Evolutionary conservation across 1,140 invertebrate genomes (phyloP).

Genomic region (Psilanteris sp.): DNA sequence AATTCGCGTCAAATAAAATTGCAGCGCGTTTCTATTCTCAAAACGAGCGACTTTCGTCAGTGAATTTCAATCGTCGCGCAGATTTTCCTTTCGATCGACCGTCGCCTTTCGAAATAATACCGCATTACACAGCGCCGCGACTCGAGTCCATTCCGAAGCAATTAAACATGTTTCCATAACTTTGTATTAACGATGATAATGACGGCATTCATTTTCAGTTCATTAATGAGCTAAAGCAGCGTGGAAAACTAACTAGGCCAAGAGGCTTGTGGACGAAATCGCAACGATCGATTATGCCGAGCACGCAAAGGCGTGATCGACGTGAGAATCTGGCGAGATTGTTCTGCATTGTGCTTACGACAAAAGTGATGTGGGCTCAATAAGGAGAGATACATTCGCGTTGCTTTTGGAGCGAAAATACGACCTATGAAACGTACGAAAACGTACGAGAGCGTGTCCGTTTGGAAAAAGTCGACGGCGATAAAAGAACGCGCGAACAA

Average conservation of each 20-base stretch:
- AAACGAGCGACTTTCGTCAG: no score
- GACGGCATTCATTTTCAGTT: constrained; percentile 35
- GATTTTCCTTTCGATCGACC: background rate
- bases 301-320: constrained; percentile 61
- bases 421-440: constrained; percentile 10
- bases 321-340: constrained; percentile 69
- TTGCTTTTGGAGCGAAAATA: constrained; percentile 28
- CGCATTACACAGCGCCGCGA: constrained; percentile 11
- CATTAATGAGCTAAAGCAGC: constrained; percentile 51
- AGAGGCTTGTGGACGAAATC: constrained; percentile 60
- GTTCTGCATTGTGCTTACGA: constrained; percentile 70
- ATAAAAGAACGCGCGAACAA: constrained; percentile 14
- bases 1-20: no score
- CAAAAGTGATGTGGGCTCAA: constrained; percentile 71
- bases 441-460: constrained; percentile 14
- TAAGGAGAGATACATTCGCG: constrained; percentile 55
- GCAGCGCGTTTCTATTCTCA: no score
- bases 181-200: constrained; percentile 50
- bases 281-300: constrained; percentile 57
- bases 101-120: constrained; percentile 10
- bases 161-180: constrained; percentile 48
- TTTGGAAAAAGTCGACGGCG: background rate
- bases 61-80: no score
- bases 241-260: constrained; percentile 60
- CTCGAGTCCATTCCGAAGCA: constrained; percentile 14